phyloP scores from a whole-genome alignment of 2,888 invertebrate species.

The Synergus itoensis region DNA sequence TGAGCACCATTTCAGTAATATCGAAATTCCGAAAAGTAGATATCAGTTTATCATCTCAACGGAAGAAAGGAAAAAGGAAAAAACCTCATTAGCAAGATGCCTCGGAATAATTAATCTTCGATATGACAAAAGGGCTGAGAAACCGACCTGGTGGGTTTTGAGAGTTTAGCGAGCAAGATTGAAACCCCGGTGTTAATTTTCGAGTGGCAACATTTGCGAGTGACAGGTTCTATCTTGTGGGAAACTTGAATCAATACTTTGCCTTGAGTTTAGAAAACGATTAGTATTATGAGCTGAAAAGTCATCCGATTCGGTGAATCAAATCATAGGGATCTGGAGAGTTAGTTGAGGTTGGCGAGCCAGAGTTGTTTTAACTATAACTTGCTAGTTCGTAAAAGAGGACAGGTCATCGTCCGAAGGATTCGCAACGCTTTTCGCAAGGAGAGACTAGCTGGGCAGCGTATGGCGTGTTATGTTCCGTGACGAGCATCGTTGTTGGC shows the following conservation, averaged over 20 bases:
- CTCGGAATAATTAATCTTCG: neutral
- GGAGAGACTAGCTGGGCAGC: neutral
- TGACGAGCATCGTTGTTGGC: conserved; percentile 48
- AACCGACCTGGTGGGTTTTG: neutral
- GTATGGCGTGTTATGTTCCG: conserved; percentile 34
- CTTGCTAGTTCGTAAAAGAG: neutral
- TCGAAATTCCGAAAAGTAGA: neutral
- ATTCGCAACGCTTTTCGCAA: neutral
- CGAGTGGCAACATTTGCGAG: neutral
- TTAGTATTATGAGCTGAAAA: too few relatives aligned
- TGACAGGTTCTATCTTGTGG: neutral
- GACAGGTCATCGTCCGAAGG: conserved; percentile 52
- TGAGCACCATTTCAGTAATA: neutral
- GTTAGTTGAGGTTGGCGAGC: too few relatives aligned
- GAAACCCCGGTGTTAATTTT: neutral
- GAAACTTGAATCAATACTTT: neutral
- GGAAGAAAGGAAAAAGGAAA: neutral
- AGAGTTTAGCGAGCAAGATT: neutral
- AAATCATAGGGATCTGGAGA: too few relatives aligned
- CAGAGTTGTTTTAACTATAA: neutral
- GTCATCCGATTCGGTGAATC: too few relatives aligned
- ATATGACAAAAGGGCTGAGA: neutral
- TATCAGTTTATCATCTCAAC: too few relatives aligned
- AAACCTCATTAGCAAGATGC: neutral
- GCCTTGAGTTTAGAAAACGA: too few relatives aligned